Conservation (phyloP, 1,140 invertebrate species). For the Augochlora pura region DNA sequence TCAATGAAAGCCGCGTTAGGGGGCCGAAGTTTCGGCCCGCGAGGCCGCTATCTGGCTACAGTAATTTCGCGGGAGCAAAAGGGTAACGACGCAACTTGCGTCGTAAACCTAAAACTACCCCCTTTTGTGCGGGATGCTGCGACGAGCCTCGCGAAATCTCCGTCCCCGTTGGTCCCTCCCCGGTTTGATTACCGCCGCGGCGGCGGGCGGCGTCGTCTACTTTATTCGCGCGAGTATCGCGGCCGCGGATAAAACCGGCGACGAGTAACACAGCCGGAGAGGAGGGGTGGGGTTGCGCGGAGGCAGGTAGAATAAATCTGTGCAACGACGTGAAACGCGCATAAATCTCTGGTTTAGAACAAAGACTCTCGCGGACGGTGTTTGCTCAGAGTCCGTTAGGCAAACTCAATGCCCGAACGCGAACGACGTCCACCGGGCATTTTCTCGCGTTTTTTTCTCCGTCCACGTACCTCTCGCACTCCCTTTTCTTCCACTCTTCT, state of each 20-base stretch:
- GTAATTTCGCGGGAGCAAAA: background rate
- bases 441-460: slow-evolving; percentile 29
- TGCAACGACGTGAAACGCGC: slow-evolving; percentile 43
- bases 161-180: slow-evolving; percentile 26
- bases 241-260: background rate
- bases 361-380: slow-evolving; percentile 53
- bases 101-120: background rate
- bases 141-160: slow-evolving; percentile 32
- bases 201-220: slow-evolving; percentile 4
- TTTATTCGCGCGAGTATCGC: slow-evolving; percentile 42
- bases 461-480: background rate
- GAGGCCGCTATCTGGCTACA: too few relatives aligned
- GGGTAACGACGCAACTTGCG: slow-evolving; percentile 7
- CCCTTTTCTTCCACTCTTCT: background rate
- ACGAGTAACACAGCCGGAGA: background rate
- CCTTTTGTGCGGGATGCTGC: too few relatives aligned
- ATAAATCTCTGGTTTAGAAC: slow-evolving; percentile 61
- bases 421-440: slow-evolving; percentile 41
- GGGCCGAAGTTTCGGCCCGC: too few relatives aligned
- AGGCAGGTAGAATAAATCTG: slow-evolving; percentile 46
- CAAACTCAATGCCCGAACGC: slow-evolving; percentile 57
- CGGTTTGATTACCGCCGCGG: slow-evolving; percentile 33
- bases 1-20: too few relatives aligned
- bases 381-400: slow-evolving; percentile 58
- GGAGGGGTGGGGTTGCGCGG: too few relatives aligned